phyloP scores from a whole-genome alignment of 1,140 invertebrate species.

The Nebria ingens region DNA sequence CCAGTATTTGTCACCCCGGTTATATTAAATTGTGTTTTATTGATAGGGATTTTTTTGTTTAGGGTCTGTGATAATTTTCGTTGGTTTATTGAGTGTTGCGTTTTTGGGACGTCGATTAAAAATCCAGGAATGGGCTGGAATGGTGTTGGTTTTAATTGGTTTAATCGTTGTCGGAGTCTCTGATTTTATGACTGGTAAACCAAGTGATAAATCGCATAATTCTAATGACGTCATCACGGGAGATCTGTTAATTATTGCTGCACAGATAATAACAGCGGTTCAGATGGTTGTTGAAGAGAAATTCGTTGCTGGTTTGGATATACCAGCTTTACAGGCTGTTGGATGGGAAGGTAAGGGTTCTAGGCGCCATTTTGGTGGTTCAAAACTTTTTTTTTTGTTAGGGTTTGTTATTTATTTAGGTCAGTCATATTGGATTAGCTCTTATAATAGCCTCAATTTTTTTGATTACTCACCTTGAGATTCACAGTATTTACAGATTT shows the following conservation, averaged over 20 bases:
- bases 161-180: slow-evolving; percentile 71
- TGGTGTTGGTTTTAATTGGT: slow-evolving; percentile 68
- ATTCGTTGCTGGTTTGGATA: slow-evolving; percentile 69
- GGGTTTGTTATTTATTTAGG: too few species aligned
- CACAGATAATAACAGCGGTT: slow-evolving; percentile 79
- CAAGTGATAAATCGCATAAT: slow-evolving; percentile 37
- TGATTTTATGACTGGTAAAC: slow-evolving; percentile 52
- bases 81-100: slow-evolving; percentile 79
- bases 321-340: slow-evolving; percentile 71
- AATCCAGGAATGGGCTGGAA: slow-evolving; percentile 73
- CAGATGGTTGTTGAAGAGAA: slow-evolving; percentile 96
- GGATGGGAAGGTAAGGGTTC: slow-evolving; percentile 81
- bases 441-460: slow-evolving; percentile 9
- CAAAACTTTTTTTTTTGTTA: neutral
- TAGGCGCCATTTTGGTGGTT: slow-evolving; percentile 6
- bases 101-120: slow-evolving; percentile 66
- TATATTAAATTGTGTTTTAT: too few species aligned
- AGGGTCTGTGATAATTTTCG: slow-evolving; percentile 90
- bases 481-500: too few species aligned
- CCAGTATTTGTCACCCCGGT: too few species aligned
- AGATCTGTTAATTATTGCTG: slow-evolving; percentile 83
- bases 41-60: too few species aligned
- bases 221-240: slow-evolving; percentile 82
- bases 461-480: too few species aligned
- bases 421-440: too few species aligned